Conservation (phyloP, 2,113 vertebrate genomes). For the Candoia aspera region DNA sequence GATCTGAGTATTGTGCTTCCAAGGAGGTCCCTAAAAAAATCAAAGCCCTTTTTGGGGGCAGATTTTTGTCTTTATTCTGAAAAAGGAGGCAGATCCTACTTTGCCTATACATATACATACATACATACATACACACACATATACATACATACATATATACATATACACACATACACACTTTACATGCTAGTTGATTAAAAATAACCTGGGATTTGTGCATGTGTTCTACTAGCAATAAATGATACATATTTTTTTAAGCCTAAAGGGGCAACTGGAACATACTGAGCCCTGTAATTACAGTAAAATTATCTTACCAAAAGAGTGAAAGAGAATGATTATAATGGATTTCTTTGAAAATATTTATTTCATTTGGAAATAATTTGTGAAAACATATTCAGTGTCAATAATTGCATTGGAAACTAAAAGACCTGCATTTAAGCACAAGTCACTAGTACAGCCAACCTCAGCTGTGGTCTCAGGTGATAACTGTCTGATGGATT, state of each 20-base stretch:
- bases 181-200: conserved; percentile 32
- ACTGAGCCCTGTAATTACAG: conserved; percentile 24
- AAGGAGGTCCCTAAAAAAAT: background rate
- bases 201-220: background rate
- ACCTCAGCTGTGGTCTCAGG: conserved; percentile 42
- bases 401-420: conserved; percentile 50
- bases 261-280: too few species aligned
- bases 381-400: conserved; percentile 20
- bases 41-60: too few species aligned
- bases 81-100: background rate
- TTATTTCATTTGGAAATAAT: conserved; percentile 50
- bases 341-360: conserved; percentile 34
- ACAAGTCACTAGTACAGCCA: conserved; percentile 42
- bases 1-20: background rate
- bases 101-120: too few species aligned
- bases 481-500: conserved; percentile 45
- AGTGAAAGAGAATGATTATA: conserved; percentile 19
- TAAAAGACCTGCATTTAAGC: conserved; percentile 47
- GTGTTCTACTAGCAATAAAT: conserved; percentile 16
- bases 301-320: conserved; percentile 34
- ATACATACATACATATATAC: too few species aligned
- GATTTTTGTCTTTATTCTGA: background rate
- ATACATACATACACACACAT: too few species aligned
- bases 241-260: conserved; percentile 24
- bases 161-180: too few species aligned